phyloP scores from a whole-genome alignment of 2,888 invertebrate species.

The Heteropelma amictum region DNA sequence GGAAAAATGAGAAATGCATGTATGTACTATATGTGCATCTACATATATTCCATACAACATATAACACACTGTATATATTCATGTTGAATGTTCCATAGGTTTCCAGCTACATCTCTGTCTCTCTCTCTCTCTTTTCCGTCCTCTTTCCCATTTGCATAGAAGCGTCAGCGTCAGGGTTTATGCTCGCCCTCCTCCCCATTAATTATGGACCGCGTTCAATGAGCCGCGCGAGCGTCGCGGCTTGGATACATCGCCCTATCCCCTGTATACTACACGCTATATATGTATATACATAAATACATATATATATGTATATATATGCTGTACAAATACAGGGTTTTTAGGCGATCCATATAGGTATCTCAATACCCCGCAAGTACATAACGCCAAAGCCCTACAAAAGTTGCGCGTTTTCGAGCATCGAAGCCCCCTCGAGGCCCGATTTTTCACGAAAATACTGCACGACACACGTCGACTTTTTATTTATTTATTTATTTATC shows the following conservation, averaged over 20 bases:
- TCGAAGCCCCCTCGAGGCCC: slow-evolving; percentile 6
- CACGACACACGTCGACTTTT: too few relatives aligned
- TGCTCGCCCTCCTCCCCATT: slow-evolving; percentile 69
- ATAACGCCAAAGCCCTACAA: neutral
- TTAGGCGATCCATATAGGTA: slow-evolving; percentile 28
- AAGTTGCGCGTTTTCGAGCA: neutral
- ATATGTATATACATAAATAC: neutral
- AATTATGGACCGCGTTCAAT: slow-evolving; percentile 70
- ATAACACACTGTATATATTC: neutral
- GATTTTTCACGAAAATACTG: too few relatives aligned
- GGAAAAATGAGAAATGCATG: slow-evolving; percentile 4
- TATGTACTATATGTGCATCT: neutral
- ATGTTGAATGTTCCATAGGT: slow-evolving; percentile 26
- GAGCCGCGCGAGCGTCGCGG: slow-evolving; percentile 60
- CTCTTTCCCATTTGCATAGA: slow-evolving; percentile 65
- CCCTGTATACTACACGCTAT: neutral
- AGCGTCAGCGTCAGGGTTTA: slow-evolving; percentile 69
- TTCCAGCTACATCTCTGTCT: neutral
- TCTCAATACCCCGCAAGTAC: slow-evolving; percentile 25
- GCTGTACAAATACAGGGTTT: neutral
- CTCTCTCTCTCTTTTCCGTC: neutral
- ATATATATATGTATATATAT: slow-evolving; percentile 3
- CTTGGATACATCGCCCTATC: slow-evolving; percentile 33
- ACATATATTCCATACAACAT: slow-evolving; percentile 11
- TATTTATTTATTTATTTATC: too few relatives aligned